Percentiles rank a stretch among this genome's conserved stretches.
Evolutionary conservation across 2,797 vertebrate species (phyloP).

Genomic region (Falco columbarius): DNA sequence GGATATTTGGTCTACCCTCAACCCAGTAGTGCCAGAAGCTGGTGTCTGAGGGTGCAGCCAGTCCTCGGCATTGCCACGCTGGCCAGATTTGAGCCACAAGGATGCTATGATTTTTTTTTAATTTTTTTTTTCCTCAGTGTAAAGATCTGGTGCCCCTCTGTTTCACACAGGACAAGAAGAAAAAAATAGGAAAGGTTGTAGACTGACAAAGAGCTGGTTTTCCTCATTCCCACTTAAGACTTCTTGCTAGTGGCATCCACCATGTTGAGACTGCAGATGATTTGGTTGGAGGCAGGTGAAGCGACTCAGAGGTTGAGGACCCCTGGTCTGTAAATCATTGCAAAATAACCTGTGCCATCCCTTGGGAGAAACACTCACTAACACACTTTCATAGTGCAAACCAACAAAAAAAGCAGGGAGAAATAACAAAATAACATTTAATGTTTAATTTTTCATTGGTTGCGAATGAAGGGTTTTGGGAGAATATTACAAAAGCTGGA

Average conservation of each 20-base stretch:
- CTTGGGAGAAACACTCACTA: not conserved
- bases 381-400: not conserved
- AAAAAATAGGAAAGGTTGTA: not conserved
- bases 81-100: not conserved
- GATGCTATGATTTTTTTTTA: not conserved
- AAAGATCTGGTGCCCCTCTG: not conserved
- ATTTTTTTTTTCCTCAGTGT: fast-evolving
- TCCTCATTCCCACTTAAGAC: not conserved
- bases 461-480: not conserved
- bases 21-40: not conserved
- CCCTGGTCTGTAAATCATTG: not conserved
- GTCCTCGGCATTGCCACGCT: not conserved
- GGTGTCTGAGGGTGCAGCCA: not conserved
- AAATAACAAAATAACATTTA: not conserved
- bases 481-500: not conserved
- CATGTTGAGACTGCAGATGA: fast-evolving
- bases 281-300: not conserved
- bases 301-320: not conserved
- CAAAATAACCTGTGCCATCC: not conserved
- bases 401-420: fast-evolving
- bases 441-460: not conserved
- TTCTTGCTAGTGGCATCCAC: not conserved
- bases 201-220: not conserved
- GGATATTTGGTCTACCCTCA: too few species aligned
- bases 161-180: fast-evolving